Percentiles rank a stretch among this genome's conserved stretches.
phyloP scores from a whole-genome alignment of 2,888 invertebrate species.

The Nesidiocoris tenuis region DNA sequence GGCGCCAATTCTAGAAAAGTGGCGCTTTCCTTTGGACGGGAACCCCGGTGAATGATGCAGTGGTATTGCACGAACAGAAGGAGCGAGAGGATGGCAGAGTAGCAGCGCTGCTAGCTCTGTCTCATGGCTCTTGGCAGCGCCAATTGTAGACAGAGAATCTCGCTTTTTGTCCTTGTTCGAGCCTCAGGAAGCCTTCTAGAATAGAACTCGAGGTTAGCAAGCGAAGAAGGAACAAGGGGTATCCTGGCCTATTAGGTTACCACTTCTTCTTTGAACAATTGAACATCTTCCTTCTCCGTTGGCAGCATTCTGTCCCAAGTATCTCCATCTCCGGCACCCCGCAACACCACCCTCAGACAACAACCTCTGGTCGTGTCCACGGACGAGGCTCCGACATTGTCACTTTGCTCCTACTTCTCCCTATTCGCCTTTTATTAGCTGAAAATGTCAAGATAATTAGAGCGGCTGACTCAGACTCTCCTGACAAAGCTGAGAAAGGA shows the following conservation, averaged over 20 bases:
- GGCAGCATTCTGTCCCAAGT: neutral
- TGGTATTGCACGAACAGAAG: neutral
- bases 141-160: neutral
- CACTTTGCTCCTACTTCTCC: constrained; percentile 12
- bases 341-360: neutral
- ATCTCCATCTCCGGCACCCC: neutral
- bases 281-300: neutral
- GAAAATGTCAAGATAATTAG: constrained; percentile 34
- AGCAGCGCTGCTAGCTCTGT: too few relatives aligned
- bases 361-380: neutral
- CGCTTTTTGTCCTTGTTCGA: neutral
- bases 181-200: neutral
- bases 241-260: neutral
- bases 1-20: neutral
- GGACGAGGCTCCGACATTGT: constrained; percentile 21
- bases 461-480: neutral
- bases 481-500: too few relatives aligned
- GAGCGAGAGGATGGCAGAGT: neutral
- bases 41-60: neutral
- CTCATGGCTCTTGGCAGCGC: neutral
- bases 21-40: neutral
- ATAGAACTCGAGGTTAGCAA: neutral
- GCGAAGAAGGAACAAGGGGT: neutral
- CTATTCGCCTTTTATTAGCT: constrained; percentile 18
- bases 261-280: neutral